Evolutionary conservation across 2,797 vertebrate species (phyloP), one percentile per base, ranked within the genome.

Genomic region (Lacerta agilis): DNA sequence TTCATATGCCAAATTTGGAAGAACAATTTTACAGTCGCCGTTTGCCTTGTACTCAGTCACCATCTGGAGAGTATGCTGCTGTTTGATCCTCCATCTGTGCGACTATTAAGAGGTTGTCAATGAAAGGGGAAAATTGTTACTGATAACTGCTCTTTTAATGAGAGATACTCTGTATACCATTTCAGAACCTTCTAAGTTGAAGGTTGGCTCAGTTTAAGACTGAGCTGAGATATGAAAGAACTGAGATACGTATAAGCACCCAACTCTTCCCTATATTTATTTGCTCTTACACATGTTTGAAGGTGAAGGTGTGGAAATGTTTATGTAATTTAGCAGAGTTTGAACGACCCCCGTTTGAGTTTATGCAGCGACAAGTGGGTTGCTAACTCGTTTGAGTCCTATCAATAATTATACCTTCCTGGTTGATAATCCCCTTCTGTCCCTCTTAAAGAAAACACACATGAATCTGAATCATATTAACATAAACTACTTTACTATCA

Each of bases 1-100:
- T 38, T 86, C 41, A 69, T 43, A 20, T 69, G 84, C 41, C 75
- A 86, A 73, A 45, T 86, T 69, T 79, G 77, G 64, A 78, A 86
- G 20, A 86, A 79, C 20, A 69, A 45, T 49, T 38, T 69, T 69
- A 36, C 41, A 67, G 75, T 33, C 29, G 67, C 58, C 33, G 29
- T 83, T 45, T 83, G 9, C 49, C 69, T 71, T 36, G 1, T 79
- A 86, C 41, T 69, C 64, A 36, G 10, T 86, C 66, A 29, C 76
- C 85, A 79, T 69, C 43, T 86, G 85, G 76, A 67, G 20, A 71
- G 9, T 27, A 41, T 86, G 85, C 20, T 78, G 58, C 75, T 69
- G n/a, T 86, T 86, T 79, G 29, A 79, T 55, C 64, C 72, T 45
- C n/a, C 33, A 58, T 61, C 49, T 73, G n/a, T 75, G 6, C 25